Percentiles rank a stretch among this genome's conserved stretches.
phyloP scores from a whole-genome alignment of 2,797 vertebrate species.

The Carduelis carduelis region DNA sequence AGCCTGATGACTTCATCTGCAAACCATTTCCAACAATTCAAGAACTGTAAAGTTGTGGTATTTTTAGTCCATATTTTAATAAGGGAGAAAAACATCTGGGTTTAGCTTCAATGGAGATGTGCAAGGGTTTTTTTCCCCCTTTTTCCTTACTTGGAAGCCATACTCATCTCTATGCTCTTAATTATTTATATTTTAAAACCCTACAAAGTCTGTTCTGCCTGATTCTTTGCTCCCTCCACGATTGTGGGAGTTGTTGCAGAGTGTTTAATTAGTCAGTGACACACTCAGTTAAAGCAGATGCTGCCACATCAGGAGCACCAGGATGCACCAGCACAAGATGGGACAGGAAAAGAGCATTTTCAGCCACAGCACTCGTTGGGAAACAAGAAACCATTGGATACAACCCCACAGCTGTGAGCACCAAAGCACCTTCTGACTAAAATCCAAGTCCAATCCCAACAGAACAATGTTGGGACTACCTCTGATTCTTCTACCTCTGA shows the following conservation, averaged over 20 bases:
- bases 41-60: slow-evolving; percentile 50
- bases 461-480: not conserved
- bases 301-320: not conserved
- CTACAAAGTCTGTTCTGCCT: not conserved
- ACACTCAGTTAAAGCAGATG: not conserved
- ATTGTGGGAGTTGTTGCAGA: not conserved
- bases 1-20: slow-evolving; percentile 55
- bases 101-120: slow-evolving; percentile 22
- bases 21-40: slow-evolving; percentile 59
- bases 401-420: not conserved
- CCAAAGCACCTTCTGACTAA: not conserved
- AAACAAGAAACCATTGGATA: not conserved
- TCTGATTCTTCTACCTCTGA: not conserved
- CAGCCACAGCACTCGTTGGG: not conserved
- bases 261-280: not conserved
- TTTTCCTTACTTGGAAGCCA: slow-evolving; percentile 12
- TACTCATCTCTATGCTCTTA: not conserved
- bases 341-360: not conserved
- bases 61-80: slow-evolving; percentile 61
- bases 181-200: slow-evolving; percentile 7
- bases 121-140: not conserved
- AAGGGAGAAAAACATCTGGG: slow-evolving; percentile 53
- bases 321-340: not conserved
- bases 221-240: not conserved
- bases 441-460: not conserved